These are phyloP conservation scores for Chaetodon trifasciatus DNA, from an alignment of 2,797 vertebrate species.

Conservation along the genomic window DNA sequence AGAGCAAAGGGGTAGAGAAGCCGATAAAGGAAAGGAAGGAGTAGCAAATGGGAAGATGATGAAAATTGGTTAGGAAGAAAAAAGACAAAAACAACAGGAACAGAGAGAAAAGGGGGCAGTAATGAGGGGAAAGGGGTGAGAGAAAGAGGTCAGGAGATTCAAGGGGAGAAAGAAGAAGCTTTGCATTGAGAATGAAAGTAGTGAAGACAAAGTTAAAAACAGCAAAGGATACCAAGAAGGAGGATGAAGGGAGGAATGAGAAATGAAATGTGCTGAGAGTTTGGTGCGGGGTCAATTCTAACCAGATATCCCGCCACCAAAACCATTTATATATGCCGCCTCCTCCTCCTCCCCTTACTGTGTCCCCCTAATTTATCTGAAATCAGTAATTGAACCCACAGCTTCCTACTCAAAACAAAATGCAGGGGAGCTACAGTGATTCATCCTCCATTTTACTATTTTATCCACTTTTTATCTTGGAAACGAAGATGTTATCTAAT, in stretches of 20 bases:
- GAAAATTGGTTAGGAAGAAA: constrained; percentile 18
- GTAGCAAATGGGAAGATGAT: constrained; percentile 1
- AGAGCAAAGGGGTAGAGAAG: constrained; percentile 11
- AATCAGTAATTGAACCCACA: constrained; percentile 69
- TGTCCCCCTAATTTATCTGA: constrained; percentile 71
- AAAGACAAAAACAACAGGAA: constrained; percentile 6
- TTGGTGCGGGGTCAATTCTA: constrained; percentile 53
- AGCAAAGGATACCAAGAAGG: background rate
- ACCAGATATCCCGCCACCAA: constrained; percentile 52
- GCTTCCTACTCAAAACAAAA: constrained; percentile 55
- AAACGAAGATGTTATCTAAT: constrained; percentile 79
- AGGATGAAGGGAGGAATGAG: constrained; percentile 21
- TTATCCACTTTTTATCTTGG: constrained; percentile 50
- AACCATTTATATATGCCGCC: constrained; percentile 54
- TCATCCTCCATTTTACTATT: constrained; percentile 47
- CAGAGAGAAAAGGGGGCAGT: background rate
- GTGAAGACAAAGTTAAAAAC: constrained; percentile 6
- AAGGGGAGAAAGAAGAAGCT: background rate
- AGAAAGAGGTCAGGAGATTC: background rate
- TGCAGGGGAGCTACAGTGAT: constrained; percentile 40
- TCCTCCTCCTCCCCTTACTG: constrained; percentile 10
- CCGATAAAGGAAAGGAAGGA: constrained; percentile 20
- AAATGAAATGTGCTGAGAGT: constrained; percentile 37
- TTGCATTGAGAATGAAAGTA: background rate
- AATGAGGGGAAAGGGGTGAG: background rate